Evolutionary conservation across 2,797 vertebrate genomes (phyloP), one percentile per base, ranked within the genome.

Genomic region (Echeneis naucrates): DNA sequence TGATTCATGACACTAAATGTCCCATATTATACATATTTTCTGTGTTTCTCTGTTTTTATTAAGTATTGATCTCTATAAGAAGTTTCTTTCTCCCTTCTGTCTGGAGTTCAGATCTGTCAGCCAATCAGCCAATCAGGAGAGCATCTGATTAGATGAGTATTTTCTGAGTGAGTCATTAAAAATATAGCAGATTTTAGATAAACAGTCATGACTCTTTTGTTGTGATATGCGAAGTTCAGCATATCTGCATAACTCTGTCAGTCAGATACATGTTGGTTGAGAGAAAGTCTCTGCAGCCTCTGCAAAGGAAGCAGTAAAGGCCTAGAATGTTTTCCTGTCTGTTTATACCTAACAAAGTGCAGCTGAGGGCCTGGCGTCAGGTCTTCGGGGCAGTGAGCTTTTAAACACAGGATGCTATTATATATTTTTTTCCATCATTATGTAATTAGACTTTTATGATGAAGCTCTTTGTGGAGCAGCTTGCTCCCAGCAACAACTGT

Each of bases 361-460:
- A 57, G 45, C 68, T 66, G 42, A 52, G 8, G 2, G 16, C 37
- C 59, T 78, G 77, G 86, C 53, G 61, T 83, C 68, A 70, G 54
- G 1, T 10, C 59, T 42, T 4, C 17, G 47, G 32, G 78, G 52
- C 45, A 14, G 12, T 1, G 30, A 48, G 40, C 30, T 72, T 64
- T 55, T 65, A 75, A 76, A 68, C 73, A 33, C 60, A 35, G 24
- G 40, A 40, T 13, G 42, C 60, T 53, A 37, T 65, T 44, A 52
- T 24, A 23, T 68, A 35, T 71, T 68, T 17, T 66, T 67, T 30
- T 53, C 35, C 52, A 51, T 48, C n/a, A 19, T 84, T 79, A 86
- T 68, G 12, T 70, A 83, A 86, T 47, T 4, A n/a, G 6, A 0
- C 21, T 32, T 73, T 75, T 2, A 9, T 37, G 23, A 48, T 75